These are phyloP conservation scores for Chiloscyllium plagiosum DNA, from an alignment of 2,113 vertebrate species.

Conservation along the genomic window DNA sequence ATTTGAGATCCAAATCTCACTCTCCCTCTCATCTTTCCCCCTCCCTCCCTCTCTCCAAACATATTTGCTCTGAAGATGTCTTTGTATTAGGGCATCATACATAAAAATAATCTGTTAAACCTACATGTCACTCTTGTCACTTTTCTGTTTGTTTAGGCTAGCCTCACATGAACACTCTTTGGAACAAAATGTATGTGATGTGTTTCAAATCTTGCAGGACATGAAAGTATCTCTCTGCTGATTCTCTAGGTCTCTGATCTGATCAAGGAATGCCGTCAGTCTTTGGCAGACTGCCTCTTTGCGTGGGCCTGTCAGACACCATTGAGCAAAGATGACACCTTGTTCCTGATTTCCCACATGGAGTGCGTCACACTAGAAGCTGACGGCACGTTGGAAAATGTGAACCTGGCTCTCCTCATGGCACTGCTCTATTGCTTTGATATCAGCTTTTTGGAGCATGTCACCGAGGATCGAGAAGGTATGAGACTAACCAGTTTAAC, in stretches of 20 bases:
- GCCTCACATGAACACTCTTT: no score
- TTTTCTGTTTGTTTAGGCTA: background rate
- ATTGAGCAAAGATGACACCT: constrained; percentile 81
- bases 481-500: constrained; percentile 32
- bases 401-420: constrained; percentile 88
- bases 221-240: background rate
- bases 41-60: background rate
- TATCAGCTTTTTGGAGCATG: constrained; percentile 85
- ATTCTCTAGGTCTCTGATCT: constrained; percentile 78
- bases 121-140: background rate
- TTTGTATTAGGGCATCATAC: background rate
- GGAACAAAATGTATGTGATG: background rate
- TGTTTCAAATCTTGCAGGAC: background rate
- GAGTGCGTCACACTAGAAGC: constrained; percentile 84
- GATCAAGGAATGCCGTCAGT: constrained; percentile 83
- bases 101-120: background rate
- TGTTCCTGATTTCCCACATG: constrained; percentile 82
- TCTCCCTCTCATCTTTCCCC: no score
- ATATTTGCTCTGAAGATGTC: background rate
- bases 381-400: constrained; percentile 77
- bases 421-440: constrained; percentile 92
- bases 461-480: constrained; percentile 87
- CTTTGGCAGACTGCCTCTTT: constrained; percentile 87
- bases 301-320: constrained; percentile 94
- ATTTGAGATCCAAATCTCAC: background rate